A percentile compares a stretch with the other conserved stretches of the same genome.
These are phyloP conservation scores for Morinoia aosen DNA, from an alignment of 2,888 invertebrate species.

Conservation along the genomic window DNA sequence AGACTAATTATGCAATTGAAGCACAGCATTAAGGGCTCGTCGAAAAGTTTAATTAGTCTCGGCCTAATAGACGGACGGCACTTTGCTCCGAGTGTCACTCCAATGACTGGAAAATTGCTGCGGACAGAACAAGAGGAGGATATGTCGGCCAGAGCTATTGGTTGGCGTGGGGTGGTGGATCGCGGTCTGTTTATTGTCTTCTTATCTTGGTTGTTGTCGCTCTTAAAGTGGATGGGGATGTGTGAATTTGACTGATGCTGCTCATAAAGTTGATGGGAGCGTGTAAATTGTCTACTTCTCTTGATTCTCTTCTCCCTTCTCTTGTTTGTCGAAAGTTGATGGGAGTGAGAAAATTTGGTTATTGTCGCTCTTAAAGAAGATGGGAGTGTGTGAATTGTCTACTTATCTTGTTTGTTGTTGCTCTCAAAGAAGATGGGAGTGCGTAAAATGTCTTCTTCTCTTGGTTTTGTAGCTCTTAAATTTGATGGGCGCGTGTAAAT, in stretches of 20 bases:
- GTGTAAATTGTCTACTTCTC: neutral
- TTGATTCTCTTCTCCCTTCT: neutral
- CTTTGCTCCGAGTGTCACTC: neutral
- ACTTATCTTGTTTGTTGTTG: no score
- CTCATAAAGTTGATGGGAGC: no score
- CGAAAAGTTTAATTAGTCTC: neutral
- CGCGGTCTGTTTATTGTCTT: neutral
- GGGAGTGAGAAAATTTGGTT: no score
- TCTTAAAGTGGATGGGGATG: no score
- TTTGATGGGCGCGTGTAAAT: no score
- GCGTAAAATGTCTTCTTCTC: neutral
- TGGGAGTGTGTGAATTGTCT: no score
- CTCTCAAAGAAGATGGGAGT: neutral
- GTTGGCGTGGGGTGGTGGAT: neutral
- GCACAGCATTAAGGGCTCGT: neutral
- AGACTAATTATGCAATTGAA: conserved; percentile 12
- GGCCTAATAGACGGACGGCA: neutral
- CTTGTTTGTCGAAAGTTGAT: no score
- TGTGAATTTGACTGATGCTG: no score
- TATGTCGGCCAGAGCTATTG: neutral
- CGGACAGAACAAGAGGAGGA: neutral
- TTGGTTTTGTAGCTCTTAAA: no score
- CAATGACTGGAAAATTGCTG: neutral
- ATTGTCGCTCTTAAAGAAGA: no score
- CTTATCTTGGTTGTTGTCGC: no score